Evolutionary conservation across 1,140 invertebrate genomes (phyloP), one percentile per base, ranked within the genome.

Genomic region (Brachionus sp.): DNA sequence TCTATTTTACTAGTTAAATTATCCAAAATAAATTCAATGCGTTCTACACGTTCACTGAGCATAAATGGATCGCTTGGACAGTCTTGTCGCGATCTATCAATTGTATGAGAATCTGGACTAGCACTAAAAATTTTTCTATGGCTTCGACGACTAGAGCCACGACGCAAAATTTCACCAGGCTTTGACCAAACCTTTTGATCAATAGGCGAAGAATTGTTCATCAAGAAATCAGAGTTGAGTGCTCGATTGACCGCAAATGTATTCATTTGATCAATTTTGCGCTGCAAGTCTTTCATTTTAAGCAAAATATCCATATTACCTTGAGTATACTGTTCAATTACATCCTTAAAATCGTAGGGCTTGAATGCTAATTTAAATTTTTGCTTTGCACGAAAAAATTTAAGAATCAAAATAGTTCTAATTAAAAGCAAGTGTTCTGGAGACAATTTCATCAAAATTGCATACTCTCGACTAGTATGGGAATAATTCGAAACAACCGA

Each of bases 321-420:
- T 66, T 80, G 77, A 9, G 77, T 80, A 19, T 80, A 80, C n/a
- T 80, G 77, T 44, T 80, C 77, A 57, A 80, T 57, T 3, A 80
- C 62, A 12, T 80, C 77, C 13, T 80, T 80, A 29, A 80, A 80
- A 66, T 80, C 77, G 10, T 80, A 80, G 1, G 77, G 77, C 13
- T 80, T 80, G 29, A 80, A 80, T 2, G 77, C 77, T n/a, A 80
- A 25, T 42, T 80, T 80, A 53, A 80, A 80, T 44, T 80, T 80
- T 57, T 80, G 46, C 37, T 66, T 50, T 35, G 77, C 77, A 19
- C 50, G 29, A 53, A 80, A 80, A 35, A 80, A 80, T 66, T 80
- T 80, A 37, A 80, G 39, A 23, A 80, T 19, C 12, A 80, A 29
- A 64, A 80, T 37, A 44, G 77, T 80, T 57, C 77, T 23, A 66